phyloP scores from a whole-genome alignment of 2,888 invertebrate genomes.

The Parnassius apollo region DNA sequence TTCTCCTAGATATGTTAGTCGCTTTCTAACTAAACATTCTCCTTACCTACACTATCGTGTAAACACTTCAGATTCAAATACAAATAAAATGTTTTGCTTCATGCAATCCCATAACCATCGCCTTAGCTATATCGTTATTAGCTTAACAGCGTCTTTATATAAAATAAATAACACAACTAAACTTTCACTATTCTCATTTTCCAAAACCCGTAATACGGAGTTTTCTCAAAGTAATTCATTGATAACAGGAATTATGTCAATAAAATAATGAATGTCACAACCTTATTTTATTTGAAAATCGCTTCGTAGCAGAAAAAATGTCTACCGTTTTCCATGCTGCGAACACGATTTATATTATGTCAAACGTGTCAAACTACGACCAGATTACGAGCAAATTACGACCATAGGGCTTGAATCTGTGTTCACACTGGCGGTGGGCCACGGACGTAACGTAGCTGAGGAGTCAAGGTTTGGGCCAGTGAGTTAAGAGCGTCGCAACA shows the following conservation, averaged over 20 bases:
- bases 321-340: not conserved
- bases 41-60: constrained; percentile 31
- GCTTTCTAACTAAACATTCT: constrained; percentile 32
- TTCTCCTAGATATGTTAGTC: constrained; percentile 44
- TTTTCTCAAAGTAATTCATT: not conserved
- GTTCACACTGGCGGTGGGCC: constrained; percentile 87
- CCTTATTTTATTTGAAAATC: constrained; percentile 13
- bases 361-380: not conserved
- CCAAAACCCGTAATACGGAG: not conserved
- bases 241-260: constrained; percentile 23
- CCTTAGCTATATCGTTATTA: constrained; percentile 23
- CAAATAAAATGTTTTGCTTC: constrained; percentile 46
- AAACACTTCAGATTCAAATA: constrained; percentile 46
- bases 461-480: constrained; percentile 87
- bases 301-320: not conserved
- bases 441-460: constrained; percentile 89
- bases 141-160: constrained; percentile 27
- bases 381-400: constrained; percentile 2
- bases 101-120: constrained; percentile 39
- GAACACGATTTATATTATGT: not conserved
- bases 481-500: constrained; percentile 91
- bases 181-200: constrained; percentile 5
- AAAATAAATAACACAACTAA: constrained; percentile 17
- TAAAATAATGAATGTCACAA: constrained; percentile 22
- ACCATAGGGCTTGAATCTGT: constrained; percentile 17